Evolutionary conservation across 2,797 vertebrate species (phyloP).

Genomic region (Toxotes lorentzi): DNA sequence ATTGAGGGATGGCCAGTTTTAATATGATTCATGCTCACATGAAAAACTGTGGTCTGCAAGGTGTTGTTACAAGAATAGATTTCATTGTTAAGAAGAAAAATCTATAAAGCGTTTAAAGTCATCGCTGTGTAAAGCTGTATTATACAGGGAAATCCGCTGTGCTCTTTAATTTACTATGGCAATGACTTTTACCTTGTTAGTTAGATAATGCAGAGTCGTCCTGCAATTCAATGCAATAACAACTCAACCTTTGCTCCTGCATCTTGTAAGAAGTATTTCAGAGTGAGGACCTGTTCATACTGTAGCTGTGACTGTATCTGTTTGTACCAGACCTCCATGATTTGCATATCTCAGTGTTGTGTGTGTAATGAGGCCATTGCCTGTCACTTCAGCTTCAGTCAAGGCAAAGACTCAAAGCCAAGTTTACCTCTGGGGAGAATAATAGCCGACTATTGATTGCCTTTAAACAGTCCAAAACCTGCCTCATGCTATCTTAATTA

Average conservation of each 20-base stretch:
- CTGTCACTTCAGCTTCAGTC: constrained; percentile 79
- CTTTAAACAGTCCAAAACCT: constrained; percentile 83
- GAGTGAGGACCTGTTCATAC: constrained; percentile 11
- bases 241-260: constrained; percentile 29
- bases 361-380: constrained; percentile 75
- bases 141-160: constrained; percentile 10
- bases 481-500: constrained; percentile 84
- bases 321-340: constrained; percentile 61
- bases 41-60: constrained; percentile 41
- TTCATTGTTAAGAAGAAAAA: constrained; percentile 56
- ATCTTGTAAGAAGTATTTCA: constrained; percentile 16
- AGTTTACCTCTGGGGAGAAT: constrained; percentile 79
- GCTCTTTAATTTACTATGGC: constrained; percentile 21
- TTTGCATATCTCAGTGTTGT: constrained; percentile 62
- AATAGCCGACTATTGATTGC: constrained; percentile 79
- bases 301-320: constrained; percentile 38
- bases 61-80: constrained; percentile 48
- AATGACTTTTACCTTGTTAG: constrained; percentile 27
- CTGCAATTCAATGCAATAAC: constrained; percentile 1
- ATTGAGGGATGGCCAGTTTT: constrained; percentile 47
- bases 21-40: constrained; percentile 54
- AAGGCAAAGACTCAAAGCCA: constrained; percentile 70
- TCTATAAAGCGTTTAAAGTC: constrained; percentile 20
- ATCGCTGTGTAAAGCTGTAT: background rate
- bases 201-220: constrained; percentile 28